Conservation (phyloP, 1,140 invertebrate genomes). For the Megalopta genalis region DNA sequence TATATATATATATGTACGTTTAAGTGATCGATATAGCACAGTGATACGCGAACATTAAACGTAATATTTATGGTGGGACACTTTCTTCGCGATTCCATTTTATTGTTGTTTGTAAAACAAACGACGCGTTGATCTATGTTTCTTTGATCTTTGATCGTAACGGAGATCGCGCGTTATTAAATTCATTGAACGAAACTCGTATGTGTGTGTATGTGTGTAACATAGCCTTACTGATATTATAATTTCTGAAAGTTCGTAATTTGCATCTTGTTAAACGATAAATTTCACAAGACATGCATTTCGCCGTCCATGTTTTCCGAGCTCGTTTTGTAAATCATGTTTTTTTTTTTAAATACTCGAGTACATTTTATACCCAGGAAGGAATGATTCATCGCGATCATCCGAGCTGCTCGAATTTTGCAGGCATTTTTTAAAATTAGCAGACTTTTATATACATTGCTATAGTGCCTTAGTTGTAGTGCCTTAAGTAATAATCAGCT, state of each 20-base stretch:
- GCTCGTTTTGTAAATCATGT: constrained; percentile 5
- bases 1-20: constrained; percentile 15
- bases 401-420: not conserved
- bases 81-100: constrained; percentile 9
- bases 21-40: constrained; percentile 11
- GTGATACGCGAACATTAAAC: not conserved
- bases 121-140: not conserved
- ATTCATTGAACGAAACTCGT: not conserved
- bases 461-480: constrained; percentile 51
- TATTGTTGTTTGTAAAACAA: not conserved
- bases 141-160: not conserved
- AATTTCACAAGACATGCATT: constrained; percentile 23
- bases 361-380: constrained; percentile 16
- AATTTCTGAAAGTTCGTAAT: not conserved
- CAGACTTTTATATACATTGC: not conserved
- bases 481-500: not conserved
- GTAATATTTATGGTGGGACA: not conserved
- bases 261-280: constrained; percentile 1
- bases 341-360: constrained; percentile 36
- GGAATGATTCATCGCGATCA: constrained; percentile 9
- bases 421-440: constrained; percentile 20
- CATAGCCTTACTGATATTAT: not conserved
- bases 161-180: too few species aligned
- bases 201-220: not conserved
- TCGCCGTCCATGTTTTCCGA: constrained; percentile 37